Base-by-base conservation (phyloP, 2,888 invertebrate genomes). In the Heliconius ismenius region DNA sequence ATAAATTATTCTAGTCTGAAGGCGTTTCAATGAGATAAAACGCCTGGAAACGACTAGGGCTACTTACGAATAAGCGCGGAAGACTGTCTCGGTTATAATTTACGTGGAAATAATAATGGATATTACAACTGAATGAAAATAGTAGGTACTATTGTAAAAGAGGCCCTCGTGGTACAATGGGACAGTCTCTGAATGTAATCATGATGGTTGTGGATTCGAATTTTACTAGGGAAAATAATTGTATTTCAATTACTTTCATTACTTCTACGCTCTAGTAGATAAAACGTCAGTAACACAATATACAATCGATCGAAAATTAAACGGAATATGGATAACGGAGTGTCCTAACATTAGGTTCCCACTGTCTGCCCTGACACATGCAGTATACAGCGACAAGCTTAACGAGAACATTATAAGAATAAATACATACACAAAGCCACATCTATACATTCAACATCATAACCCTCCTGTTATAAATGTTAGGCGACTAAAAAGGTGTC, bases 401-500 rank as follows among this genome's bases (percentile, higher is more conserved):
- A 62, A 62, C n/a, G 4, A 62, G 26, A 62, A 62, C 21, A 49
- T 18, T 6, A 39, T 10, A 24, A 62, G 26, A 26, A 36, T 4
- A 36, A 36, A 72, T 7, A 36, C 36, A 73, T 21, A 62, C 6
- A 18, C 21, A 4, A 64, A 67, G 72, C 58, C 86, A 62, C 78
- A 82, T 87, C 88, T 64, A 87, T 84, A 69, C 13, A 28, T 39
- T 13, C 4, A 78, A 84, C 54, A 81, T 85, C 85, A 75, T n/a
- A 32, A 82, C 74, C 49, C 78, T 76, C 73, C 81, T 80, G 86
- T 92, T 90, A 92, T 91, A 92, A 92, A 92, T 92, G 92, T 91
- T 88, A 84, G 86, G 82, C 83, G 87, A 87, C 89, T 90, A 90
- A 91, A 91, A 92, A 92, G 90, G 92, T 92, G 92, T 91, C 91